Evolutionary conservation across 2,888 invertebrate genomes (phyloP), one percentile per base, ranked within the genome.

Genomic region (Coleophora flavipennella): DNA sequence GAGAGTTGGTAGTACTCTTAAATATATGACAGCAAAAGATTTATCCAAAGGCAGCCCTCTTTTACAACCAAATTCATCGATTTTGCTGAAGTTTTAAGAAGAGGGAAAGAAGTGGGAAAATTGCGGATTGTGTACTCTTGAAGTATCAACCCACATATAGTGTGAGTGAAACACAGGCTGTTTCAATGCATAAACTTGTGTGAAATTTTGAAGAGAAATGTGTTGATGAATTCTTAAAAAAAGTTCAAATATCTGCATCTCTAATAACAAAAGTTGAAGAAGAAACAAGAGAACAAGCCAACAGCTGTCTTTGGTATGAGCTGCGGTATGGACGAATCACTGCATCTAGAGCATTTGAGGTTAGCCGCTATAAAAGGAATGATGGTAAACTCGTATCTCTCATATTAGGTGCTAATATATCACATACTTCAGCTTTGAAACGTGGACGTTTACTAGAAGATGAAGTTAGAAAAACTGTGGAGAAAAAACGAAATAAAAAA

Each of bases 11-110:
- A 53, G 34, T 41, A 57, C 33, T 31, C 1, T 59, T 3, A 62
- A 63, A 46, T 60, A 33, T 35, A 53, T 59, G 10, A 51, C 54
- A 8, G 38, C 51, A 4, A 55, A 55, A 40, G 48, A 58, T 1
- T 32, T 57, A 33, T 45, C 48, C 12, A 50, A 52, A 2, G 49
- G 49, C 33, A 41, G 31, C 2, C 45, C 43, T 26, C 41, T 13
- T 7, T 43, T 50, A 32, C 44, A 3, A 38, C 41, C 51, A 40
- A 43, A 51, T 39, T 8, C 9, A 8, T 12, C 2, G 31, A 45
- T 49, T 12, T 34, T 47, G 7, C 7, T 25, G 11, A 46, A 51
- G 10, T 55, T 54, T 53, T 36, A 52, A 13, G 39, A 50, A 14
- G 47, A 48, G 37, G 48, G 38, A 1, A 51, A 39, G 10, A 53